phyloP scores from a whole-genome alignment of 23 tunicate species.

The Oikopleura dioica region DNA sequence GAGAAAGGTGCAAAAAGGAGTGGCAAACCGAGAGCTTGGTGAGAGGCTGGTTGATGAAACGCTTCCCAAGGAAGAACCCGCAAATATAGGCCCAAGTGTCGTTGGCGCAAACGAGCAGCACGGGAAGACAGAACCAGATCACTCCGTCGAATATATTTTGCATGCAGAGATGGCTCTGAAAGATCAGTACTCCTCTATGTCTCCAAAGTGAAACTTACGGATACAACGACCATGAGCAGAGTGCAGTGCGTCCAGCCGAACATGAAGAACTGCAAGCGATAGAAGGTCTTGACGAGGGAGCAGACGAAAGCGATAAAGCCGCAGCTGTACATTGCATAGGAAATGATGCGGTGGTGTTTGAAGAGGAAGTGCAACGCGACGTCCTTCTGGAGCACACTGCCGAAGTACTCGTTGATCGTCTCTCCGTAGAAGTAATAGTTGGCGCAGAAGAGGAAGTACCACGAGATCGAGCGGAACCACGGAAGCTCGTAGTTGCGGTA shows the following conservation, averaged over 20 bases:
- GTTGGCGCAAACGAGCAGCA: conserved; percentile 52
- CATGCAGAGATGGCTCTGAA: conserved; percentile 40
- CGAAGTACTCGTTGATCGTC: conserved; percentile 33
- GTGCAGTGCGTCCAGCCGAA: conserved; percentile 78
- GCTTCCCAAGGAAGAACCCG: conserved; percentile 69
- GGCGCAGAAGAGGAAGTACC: conserved; percentile 85
- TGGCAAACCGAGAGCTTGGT: conserved; percentile 36
- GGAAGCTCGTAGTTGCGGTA: conserved; percentile 73
- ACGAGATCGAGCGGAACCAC: conserved; percentile 74
- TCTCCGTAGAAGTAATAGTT: conserved; percentile 91
- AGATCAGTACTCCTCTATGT: too few relatives aligned
- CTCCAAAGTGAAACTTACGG: too few relatives aligned
- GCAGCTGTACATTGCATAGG: conserved; percentile 23
- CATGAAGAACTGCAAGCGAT: conserved; percentile 65
- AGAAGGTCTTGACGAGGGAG: conserved; percentile 40
- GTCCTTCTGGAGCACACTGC: conserved; percentile 15
- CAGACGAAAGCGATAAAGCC: conserved; percentile 56
- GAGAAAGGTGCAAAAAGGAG: too few relatives aligned
- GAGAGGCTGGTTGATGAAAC: conserved; percentile 23
- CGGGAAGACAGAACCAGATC: conserved; percentile 61
- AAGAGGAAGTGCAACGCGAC: conserved; percentile 23
- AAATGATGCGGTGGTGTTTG: conserved; percentile 51
- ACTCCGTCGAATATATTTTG: conserved; percentile 59
- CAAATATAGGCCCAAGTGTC: conserved; percentile 80
- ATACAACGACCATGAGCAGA: conserved; percentile 50